A percentile compares a stretch with the other conserved stretches of the same genome.
phyloP scores from a whole-genome alignment of 2,113 vertebrate genomes.

The Saimiri boliviensis region DNA sequence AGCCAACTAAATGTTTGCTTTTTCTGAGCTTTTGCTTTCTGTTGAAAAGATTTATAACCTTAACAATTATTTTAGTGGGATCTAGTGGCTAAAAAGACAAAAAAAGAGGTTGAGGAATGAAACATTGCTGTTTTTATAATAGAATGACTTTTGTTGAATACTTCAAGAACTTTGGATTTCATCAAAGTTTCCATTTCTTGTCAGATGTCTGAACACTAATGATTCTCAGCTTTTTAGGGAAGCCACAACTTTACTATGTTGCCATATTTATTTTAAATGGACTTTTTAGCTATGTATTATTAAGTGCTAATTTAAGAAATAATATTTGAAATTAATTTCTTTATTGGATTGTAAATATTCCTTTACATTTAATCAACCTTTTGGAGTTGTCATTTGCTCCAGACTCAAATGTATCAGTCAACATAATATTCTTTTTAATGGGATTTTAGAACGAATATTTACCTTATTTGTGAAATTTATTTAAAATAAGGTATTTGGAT shows the following conservation, averaged over 20 bases:
- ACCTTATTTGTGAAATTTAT: not conserved
- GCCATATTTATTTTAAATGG: not conserved
- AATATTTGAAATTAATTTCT: not conserved
- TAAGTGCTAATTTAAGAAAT: conserved; percentile 35
- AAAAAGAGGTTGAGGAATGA: not conserved
- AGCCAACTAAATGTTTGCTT: conserved; percentile 42
- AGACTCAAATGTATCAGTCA: not conserved
- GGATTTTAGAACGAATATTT: not conserved
- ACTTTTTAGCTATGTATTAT: not conserved
- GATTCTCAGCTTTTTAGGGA: not conserved
- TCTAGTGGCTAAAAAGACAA: conserved; percentile 17
- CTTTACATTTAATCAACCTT: not conserved
- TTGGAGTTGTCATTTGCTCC: not conserved
- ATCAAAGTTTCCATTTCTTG: conserved; percentile 18
- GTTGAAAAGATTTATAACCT: conserved; percentile 64
- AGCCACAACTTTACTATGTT: not conserved
- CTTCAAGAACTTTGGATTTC: conserved; percentile 36
- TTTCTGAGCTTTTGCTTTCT: conserved; percentile 55
- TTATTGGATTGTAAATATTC: not conserved
- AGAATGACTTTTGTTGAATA: not conserved
- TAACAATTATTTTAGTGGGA: conserved; percentile 50
- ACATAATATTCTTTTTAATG: not conserved
- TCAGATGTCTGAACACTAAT: conserved; percentile 1
- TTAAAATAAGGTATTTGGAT: not conserved
- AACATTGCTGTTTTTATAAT: conserved; percentile 51